A percentile compares a stretch with the other conserved stretches of the same genome.
Evolutionary conservation across 2,888 invertebrate species (phyloP).

Genomic region (Patella pellucida): DNA sequence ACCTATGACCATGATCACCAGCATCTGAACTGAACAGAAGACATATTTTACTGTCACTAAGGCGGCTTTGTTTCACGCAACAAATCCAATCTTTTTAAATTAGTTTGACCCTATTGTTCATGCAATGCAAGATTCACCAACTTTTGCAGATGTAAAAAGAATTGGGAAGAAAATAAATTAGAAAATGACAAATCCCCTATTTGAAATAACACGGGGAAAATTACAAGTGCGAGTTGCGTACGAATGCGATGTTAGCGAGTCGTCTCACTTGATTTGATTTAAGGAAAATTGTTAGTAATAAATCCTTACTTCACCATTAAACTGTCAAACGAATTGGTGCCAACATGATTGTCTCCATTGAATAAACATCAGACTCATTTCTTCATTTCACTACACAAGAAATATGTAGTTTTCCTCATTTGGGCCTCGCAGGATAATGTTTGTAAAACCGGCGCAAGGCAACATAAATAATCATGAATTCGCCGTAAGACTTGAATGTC

Average conservation of each 20-base stretch:
- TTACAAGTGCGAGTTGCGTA: slow-evolving; percentile 10
- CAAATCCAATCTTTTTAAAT: slow-evolving; percentile 12
- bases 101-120: slow-evolving; percentile 10
- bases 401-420: slow-evolving; percentile 1
- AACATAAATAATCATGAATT: slow-evolving; percentile 11
- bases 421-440: background rate
- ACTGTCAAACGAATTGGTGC: slow-evolving; percentile 21
- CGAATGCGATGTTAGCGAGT: slow-evolving; percentile 8
- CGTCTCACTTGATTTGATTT: slow-evolving; percentile 18
- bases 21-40: background rate
- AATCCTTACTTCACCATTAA: slow-evolving; percentile 22
- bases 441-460: background rate
- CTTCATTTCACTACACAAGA: slow-evolving; percentile 19
- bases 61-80: slow-evolving; percentile 7
- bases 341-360: slow-evolving; percentile 27
- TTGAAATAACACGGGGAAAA: slow-evolving; percentile 7
- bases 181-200: background rate
- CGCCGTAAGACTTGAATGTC: background rate
- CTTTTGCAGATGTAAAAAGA: slow-evolving; percentile 9
- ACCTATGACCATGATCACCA: background rate
- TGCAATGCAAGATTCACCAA: slow-evolving; percentile 1
- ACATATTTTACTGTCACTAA: slow-evolving; percentile 6
- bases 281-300: slow-evolving; percentile 24
- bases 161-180: slow-evolving; percentile 24
- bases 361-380: slow-evolving; percentile 26